Conservation (phyloP, 2,797 vertebrate genomes). For the Myotis pilosus region DNA sequence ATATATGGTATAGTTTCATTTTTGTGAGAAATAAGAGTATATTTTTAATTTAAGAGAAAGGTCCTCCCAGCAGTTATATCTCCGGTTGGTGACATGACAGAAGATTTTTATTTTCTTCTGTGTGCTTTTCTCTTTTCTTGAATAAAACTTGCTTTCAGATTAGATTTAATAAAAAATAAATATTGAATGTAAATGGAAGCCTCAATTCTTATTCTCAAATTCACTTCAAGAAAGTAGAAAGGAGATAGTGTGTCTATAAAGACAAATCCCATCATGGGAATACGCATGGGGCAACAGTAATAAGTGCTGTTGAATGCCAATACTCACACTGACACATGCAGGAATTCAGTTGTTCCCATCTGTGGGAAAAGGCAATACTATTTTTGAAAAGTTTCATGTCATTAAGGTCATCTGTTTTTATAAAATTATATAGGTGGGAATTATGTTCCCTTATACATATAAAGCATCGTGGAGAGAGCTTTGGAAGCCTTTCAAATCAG, state of each 20-base stretch:
- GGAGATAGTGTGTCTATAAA: background rate
- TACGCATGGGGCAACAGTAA: background rate
- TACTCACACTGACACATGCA: background rate
- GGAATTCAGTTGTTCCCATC: background rate
- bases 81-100: too few species aligned
- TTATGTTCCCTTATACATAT: background rate
- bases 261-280: background rate
- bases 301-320: background rate
- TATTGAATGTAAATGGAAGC: too few species aligned
- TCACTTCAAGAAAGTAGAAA: too few species aligned
- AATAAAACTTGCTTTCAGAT: too few species aligned
- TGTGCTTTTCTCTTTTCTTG: too few species aligned
- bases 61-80: too few species aligned
- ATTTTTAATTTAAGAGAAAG: too few species aligned
- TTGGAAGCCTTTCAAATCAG: background rate
- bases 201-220: too few species aligned
- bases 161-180: too few species aligned
- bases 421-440: background rate
- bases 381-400: background rate
- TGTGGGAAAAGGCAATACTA: background rate
- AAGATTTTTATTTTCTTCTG: too few species aligned
- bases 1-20: background rate
- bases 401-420: background rate
- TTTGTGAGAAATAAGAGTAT: slow-evolving; percentile 7
- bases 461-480: background rate